phyloP scores from a whole-genome alignment of 1,140 invertebrate species.

The Chrysomallon squamiferum region DNA sequence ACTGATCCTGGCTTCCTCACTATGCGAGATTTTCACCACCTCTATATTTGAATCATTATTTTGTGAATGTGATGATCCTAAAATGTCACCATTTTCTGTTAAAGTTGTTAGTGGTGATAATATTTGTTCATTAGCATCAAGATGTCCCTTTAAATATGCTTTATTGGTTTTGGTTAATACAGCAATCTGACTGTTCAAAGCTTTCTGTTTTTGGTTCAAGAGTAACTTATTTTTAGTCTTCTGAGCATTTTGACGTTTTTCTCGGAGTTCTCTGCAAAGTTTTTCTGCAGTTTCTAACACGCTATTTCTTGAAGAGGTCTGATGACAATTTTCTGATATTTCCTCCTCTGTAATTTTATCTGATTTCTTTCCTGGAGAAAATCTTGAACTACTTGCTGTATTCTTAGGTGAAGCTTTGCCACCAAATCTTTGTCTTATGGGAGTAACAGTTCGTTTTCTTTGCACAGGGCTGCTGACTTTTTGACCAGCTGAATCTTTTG shows the following conservation, averaged over 20 bases:
- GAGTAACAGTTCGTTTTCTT: too few relatives aligned
- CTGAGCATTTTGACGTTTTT: slow-evolving; percentile 10
- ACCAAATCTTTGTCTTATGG: too few relatives aligned
- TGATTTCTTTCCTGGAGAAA: too few relatives aligned
- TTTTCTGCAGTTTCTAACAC: slow-evolving; percentile 18
- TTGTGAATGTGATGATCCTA: not conserved
- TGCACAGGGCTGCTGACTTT: too few relatives aligned
- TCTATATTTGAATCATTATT: not conserved
- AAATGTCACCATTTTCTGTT: not conserved
- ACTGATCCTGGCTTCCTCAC: not conserved
- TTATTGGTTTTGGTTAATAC: not conserved
- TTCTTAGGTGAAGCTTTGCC: too few relatives aligned
- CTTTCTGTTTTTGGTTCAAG: not conserved
- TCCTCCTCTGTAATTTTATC: too few relatives aligned
- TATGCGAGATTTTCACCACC: not conserved
- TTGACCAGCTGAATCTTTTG: too few relatives aligned
- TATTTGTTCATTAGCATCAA: not conserved
- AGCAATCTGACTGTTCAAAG: not conserved
- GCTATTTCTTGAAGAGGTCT: not conserved
- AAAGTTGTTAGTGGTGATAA: not conserved
- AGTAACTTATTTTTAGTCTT: not conserved
- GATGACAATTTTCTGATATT: too few relatives aligned
- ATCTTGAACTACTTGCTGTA: too few relatives aligned
- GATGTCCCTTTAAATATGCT: slow-evolving; percentile 1
- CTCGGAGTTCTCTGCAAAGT: slow-evolving; percentile 11